These are phyloP conservation scores for Premnoplex brunnescens DNA, from an alignment of 2,797 vertebrate genomes.

Conservation along the genomic window DNA sequence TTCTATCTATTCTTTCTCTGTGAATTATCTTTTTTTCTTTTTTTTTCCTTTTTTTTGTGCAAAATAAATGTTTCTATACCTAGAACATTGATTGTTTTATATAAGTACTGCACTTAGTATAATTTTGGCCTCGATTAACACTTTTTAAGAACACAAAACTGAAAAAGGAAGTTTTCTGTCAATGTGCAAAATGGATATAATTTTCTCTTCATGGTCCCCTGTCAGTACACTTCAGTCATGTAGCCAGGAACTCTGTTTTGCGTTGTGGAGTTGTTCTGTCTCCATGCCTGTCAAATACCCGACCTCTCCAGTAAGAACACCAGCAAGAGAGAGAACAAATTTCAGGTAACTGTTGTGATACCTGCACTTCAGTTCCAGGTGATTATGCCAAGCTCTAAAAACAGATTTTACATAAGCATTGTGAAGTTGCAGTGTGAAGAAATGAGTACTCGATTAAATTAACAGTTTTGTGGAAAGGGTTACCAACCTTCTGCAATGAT, in stretches of 20 bases:
- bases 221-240: background rate
- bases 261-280: background rate
- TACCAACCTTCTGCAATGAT: background rate
- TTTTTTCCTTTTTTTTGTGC: too few species aligned
- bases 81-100: background rate
- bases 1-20: background rate
- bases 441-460: background rate
- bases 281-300: background rate
- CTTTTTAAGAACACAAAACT: background rate
- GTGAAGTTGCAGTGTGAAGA: background rate
- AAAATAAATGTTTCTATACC: background rate
- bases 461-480: background rate
- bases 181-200: background rate
- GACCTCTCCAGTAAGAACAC: background rate
- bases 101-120: background rate
- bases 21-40: background rate
- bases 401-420: background rate
- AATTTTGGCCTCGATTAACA: background rate
- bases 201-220: background rate
- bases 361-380: background rate
- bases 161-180: background rate
- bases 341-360: background rate
- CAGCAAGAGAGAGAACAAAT: background rate
- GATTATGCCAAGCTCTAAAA: background rate
- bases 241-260: background rate